Percentiles rank a stretch among this genome's conserved stretches.
phyloP scores from a whole-genome alignment of 2,797 vertebrate species.

The Amniataba percoides region DNA sequence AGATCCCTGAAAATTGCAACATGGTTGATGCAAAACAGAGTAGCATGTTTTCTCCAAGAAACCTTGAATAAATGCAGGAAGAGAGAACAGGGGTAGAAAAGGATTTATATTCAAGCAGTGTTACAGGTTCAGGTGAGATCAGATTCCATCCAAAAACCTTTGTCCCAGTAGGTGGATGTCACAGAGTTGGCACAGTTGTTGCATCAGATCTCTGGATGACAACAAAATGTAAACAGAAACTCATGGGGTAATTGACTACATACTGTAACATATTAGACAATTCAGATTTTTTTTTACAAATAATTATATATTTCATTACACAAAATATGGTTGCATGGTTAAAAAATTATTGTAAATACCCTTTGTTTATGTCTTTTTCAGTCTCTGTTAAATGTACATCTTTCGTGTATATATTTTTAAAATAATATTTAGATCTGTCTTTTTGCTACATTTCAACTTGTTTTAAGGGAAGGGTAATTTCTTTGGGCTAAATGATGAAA shows the following conservation, averaged over 20 bases:
- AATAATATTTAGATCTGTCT: constrained; percentile 62
- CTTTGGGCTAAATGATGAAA: constrained; percentile 71
- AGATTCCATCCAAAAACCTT: constrained; percentile 70
- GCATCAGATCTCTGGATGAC: constrained; percentile 73
- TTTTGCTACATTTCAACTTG: constrained; percentile 80
- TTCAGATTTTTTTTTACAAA: constrained; percentile 57
- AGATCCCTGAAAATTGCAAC: constrained; percentile 81
- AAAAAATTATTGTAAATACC: constrained; percentile 74
- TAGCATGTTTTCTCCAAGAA: constrained; percentile 59
- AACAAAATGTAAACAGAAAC: constrained; percentile 63
- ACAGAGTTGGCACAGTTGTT: constrained; percentile 77
- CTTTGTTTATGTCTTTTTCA: constrained; percentile 51
- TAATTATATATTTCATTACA: constrained; percentile 68
- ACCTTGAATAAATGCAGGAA: constrained; percentile 67
- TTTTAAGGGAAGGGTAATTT: constrained; percentile 64
- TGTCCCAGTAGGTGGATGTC: constrained; percentile 61
- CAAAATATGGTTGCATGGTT: constrained; percentile 76
- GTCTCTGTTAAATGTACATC: constrained; percentile 55
- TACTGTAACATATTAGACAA: constrained; percentile 54
- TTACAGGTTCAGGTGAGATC: constrained; percentile 72
- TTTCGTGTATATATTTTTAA: constrained; percentile 61
- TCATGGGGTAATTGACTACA: constrained; percentile 43
- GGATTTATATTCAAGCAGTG: constrained; percentile 73
- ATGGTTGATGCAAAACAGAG: constrained; percentile 66
- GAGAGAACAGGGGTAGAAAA: constrained; percentile 67